Conservation (phyloP, 1,140 invertebrate species). For the Metopolophium dirhodum region DNA sequence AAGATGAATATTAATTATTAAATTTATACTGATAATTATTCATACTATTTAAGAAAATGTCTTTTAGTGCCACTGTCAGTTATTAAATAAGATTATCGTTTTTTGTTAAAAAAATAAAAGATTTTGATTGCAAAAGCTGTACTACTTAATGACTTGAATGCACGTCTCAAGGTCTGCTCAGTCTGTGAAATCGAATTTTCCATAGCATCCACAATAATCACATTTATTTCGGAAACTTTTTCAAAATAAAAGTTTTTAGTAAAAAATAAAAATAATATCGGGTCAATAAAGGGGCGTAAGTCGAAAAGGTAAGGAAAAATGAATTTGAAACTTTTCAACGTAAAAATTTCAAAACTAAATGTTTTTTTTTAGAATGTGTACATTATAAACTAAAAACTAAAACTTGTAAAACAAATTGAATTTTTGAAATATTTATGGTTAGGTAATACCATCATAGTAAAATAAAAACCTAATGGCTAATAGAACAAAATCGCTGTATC, state of each 20-base stretch:
- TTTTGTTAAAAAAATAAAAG: neutral
- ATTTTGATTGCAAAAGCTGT: neutral
- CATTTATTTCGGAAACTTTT: slow-evolving; percentile 10
- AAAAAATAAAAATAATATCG: slow-evolving; percentile 3
- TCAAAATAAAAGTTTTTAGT: slow-evolving; percentile 12
- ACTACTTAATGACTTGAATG: slow-evolving; percentile 7
- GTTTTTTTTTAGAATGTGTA: neutral
- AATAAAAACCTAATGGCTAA: neutral
- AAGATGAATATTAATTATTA: neutral
- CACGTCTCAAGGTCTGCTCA: neutral
- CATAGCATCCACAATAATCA: neutral
- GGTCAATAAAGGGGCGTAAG: neutral
- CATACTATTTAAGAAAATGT: neutral
- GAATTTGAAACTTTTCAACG: neutral
- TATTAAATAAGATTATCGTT: neutral
- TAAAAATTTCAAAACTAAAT: neutral
- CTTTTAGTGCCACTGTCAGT: too few relatives aligned
- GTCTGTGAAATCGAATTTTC: slow-evolving; percentile 12
- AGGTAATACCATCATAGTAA: neutral
- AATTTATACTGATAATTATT: neutral
- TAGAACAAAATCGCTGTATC: neutral
- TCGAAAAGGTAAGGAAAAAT: slow-evolving; percentile 15
- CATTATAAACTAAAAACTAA: neutral
- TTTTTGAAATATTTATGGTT: neutral
- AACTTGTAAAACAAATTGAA: neutral